Evolutionary conservation across 2,797 vertebrate genomes (phyloP).

Genomic region (Enteromius argenteus): DNA sequence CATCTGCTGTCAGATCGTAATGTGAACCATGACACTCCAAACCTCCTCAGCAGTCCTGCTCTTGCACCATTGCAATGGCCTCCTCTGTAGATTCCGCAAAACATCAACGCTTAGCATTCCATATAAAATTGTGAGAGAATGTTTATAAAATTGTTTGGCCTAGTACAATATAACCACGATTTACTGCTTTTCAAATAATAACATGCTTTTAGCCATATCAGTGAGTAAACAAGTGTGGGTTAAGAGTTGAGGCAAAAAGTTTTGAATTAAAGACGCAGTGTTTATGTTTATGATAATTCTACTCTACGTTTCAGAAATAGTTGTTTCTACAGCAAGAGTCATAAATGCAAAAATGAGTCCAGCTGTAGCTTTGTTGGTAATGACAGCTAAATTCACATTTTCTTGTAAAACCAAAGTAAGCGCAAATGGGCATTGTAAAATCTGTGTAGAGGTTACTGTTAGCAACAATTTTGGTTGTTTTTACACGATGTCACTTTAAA

Average conservation of each 20-base stretch:
- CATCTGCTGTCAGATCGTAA: constrained; percentile 48
- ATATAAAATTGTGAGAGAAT: not conserved
- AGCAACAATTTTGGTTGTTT: not conserved
- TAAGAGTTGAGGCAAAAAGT: not conserved
- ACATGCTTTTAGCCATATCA: not conserved
- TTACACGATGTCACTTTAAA: not conserved
- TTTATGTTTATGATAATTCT: not conserved
- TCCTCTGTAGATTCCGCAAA: not conserved
- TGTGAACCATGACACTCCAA: constrained; percentile 47
- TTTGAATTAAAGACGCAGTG: not conserved
- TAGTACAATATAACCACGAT: not conserved
- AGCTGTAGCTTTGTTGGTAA: not conserved
- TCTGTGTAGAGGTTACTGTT: not conserved
- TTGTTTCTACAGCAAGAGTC: not conserved
- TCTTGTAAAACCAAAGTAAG: not conserved
- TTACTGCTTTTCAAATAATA: constrained; percentile 3
- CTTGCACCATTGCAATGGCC: not conserved
- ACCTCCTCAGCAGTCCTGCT: constrained; percentile 2
- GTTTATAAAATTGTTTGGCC: not conserved
- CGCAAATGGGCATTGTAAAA: not conserved
- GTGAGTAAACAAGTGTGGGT: not conserved
- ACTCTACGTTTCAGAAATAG: not conserved
- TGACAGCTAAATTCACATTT: not conserved
- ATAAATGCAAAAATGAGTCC: not conserved
- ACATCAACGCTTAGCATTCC: not conserved